These are phyloP conservation scores for Drosophila truncata DNA, from an alignment of 1,140 invertebrate genomes.

Conservation along the genomic window DNA sequence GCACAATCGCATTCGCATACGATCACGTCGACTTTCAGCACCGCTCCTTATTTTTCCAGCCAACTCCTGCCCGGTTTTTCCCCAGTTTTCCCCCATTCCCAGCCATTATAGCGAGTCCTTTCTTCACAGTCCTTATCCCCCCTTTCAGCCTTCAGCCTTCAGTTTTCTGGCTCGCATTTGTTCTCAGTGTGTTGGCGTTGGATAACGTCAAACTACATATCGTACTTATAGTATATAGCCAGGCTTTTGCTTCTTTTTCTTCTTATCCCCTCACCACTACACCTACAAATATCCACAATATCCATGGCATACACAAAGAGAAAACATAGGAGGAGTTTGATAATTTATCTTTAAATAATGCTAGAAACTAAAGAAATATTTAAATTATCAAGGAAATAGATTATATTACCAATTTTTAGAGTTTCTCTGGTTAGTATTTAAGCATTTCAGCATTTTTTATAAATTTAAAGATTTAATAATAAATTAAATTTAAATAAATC, in stretches of 20 bases:
- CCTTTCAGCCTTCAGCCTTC: conserved; percentile 18
- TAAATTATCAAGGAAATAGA: not conserved
- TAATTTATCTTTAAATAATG: not conserved
- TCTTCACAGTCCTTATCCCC: conserved; percentile 36
- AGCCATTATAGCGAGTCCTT: conserved; percentile 2
- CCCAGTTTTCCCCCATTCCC: not conserved
- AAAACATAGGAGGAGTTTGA: not conserved
- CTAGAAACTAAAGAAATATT: not conserved
- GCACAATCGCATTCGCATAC: conserved; percentile 77
- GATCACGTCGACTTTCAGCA: conserved; percentile 69
- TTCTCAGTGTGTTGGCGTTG: conserved; percentile 61
- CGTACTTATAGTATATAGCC: conserved; percentile 46
- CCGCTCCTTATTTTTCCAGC: not conserved
- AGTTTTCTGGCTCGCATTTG: conserved; percentile 39
- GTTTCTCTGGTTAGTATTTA: not conserved
- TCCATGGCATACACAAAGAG: not conserved
- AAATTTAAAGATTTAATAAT: not conserved
- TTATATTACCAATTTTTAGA: not conserved
- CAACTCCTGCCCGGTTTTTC: not conserved
- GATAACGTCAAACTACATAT: conserved; percentile 73
- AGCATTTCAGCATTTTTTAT: not conserved
- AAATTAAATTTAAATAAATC: not conserved
- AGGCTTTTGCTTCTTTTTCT: conserved; percentile 2
- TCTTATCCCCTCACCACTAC: conserved; percentile 2
- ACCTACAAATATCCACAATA: not conserved